Evolutionary conservation across 2,113 vertebrate species (phyloP).

Genomic region (Pangasianodon gigas): DNA sequence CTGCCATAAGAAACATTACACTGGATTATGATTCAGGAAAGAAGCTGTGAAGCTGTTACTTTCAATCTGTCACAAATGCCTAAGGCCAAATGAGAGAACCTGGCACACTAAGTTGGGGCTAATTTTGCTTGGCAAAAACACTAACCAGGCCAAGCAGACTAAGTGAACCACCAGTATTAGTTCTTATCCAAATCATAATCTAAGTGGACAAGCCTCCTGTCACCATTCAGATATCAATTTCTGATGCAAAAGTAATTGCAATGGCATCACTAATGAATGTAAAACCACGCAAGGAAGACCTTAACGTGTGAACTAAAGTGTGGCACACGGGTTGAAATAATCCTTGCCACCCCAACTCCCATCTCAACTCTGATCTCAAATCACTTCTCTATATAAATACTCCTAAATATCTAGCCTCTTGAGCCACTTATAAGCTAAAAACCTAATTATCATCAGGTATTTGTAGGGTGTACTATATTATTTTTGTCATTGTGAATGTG

Average conservation of each 20-base stretch:
- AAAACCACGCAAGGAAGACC: background rate
- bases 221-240: background rate
- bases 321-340: background rate
- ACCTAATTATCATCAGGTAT: no score
- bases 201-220: background rate
- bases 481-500: no score
- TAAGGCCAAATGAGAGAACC: background rate
- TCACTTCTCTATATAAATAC: background rate
- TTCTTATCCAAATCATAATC: background rate
- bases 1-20: background rate
- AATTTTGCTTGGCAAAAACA: conserved; percentile 10
- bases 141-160: background rate
- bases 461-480: no score
- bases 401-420: background rate
- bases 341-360: background rate
- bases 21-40: conserved; percentile 12
- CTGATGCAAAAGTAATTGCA: background rate
- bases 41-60: background rate
- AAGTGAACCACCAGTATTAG: background rate
- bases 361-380: background rate
- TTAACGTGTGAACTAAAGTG: background rate
- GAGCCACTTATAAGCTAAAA: no score
- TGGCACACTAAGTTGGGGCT: background rate
- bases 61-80: conserved; percentile 13
- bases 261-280: background rate